A percentile compares a stretch with the other conserved stretches of the same genome.
Conservation (phyloP, 1,140 invertebrate species). For the Vanessa tameamea region DNA sequence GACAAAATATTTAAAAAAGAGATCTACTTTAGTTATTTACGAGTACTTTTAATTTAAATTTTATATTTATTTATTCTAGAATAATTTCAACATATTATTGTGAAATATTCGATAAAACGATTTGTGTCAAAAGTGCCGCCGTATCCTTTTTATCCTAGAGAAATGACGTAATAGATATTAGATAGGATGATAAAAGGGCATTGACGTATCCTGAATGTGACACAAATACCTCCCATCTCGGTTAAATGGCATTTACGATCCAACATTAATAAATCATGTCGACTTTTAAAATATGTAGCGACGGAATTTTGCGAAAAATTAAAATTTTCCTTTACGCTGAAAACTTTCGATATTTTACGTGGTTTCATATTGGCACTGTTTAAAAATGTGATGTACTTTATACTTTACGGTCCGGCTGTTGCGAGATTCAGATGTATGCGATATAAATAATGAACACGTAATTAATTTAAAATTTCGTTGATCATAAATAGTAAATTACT, state of each 20-base stretch:
- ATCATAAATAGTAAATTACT: not conserved
- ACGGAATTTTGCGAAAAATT: conserved; percentile 63
- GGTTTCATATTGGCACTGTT: conserved; percentile 56
- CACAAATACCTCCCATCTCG: conserved; percentile 53
- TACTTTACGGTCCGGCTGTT: conserved; percentile 38
- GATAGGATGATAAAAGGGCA: conserved; percentile 47
- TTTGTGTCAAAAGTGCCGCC: conserved; percentile 15
- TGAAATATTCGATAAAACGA: not conserved
- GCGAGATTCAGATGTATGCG: conserved; percentile 23
- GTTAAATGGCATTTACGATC: conserved; percentile 58
- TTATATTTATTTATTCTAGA: too few species aligned
- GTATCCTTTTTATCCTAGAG: conserved; percentile 36
- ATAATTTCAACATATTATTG: too few species aligned
- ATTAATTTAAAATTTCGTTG: conserved; percentile 13
- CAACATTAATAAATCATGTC: conserved; percentile 66
- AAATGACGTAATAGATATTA: conserved; percentile 43
- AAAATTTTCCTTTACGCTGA: conserved; percentile 61
- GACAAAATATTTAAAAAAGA: too few species aligned
- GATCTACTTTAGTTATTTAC: too few species aligned
- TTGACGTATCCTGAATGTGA: conserved; percentile 49
- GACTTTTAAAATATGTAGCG: conserved; percentile 67
- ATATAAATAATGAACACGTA: conserved; percentile 21
- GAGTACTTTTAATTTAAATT: too few species aligned
- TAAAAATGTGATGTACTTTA: conserved; percentile 59
- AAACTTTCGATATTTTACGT: conserved; percentile 69